A percentile compares a stretch with the other conserved stretches of the same genome.
Evolutionary conservation across 2,888 invertebrate genomes (phyloP).

Genomic region (Eupithecia subfuscata): DNA sequence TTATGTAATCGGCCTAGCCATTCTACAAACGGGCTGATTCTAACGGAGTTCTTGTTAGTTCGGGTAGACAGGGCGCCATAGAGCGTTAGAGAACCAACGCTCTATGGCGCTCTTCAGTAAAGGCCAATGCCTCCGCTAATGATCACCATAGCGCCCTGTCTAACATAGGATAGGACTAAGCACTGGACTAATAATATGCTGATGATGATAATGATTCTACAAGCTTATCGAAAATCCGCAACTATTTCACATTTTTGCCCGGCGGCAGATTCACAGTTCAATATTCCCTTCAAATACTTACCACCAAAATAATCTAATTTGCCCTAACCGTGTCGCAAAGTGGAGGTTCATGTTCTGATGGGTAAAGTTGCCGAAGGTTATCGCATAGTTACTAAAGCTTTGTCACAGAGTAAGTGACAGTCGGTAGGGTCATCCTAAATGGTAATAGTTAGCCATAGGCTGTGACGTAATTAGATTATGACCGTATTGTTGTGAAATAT

Average conservation of each 20-base stretch:
- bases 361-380: constrained; percentile 51
- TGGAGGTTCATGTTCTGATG: constrained; percentile 63
- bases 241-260: not conserved
- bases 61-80: too few species aligned
- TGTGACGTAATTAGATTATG: constrained; percentile 10
- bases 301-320: constrained; percentile 63
- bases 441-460: constrained; percentile 10
- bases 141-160: too few species aligned
- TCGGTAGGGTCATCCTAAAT: not conserved
- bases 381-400: constrained; percentile 2
- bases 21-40: too few species aligned
- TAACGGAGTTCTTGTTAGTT: too few species aligned
- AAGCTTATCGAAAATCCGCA: too few species aligned
- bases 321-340: constrained; percentile 59
- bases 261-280: not conserved
- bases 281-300: constrained; percentile 49
- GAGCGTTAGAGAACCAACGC: too few species aligned
- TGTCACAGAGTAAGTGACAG: not conserved
- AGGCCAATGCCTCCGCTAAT: too few species aligned
- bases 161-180: too few species aligned
- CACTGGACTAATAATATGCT: too few species aligned
- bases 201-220: too few species aligned
- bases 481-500: constrained; percentile 7
- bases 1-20: too few species aligned
- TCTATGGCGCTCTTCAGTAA: too few species aligned